A percentile compares a stretch with the other conserved stretches of the same genome.
Conservation (phyloP, 2,113 vertebrate species). For the Merops nubicus region DNA sequence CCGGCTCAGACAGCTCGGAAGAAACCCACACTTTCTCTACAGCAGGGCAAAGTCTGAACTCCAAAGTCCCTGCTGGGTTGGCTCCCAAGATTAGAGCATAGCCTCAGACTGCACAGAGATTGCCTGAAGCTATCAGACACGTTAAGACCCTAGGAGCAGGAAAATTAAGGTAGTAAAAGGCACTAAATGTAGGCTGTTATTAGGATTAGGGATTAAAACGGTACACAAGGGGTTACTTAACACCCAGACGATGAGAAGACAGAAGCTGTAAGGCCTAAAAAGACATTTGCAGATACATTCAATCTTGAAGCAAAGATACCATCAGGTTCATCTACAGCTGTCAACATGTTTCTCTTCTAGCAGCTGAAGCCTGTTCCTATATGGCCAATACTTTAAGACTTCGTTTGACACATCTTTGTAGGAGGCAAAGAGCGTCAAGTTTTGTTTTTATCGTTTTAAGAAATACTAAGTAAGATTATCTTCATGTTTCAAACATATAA, state of each 20-base stretch:
- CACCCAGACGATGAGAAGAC: not conserved
- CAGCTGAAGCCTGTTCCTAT: not conserved
- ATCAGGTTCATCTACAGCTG: not conserved
- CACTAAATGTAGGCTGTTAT: not conserved
- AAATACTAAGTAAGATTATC: constrained; percentile 26
- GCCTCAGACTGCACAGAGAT: not conserved
- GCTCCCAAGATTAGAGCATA: not conserved
- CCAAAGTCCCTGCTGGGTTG: not conserved
- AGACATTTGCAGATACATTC: not conserved
- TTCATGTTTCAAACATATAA: not conserved
- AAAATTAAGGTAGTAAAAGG: not conserved
- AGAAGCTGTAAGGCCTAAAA: not conserved
- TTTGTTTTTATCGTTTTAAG: not conserved
- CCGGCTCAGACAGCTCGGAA: not conserved
- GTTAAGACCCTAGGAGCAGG: not conserved
- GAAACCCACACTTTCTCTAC: not conserved
- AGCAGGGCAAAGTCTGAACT: not conserved
- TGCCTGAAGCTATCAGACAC: not conserved
- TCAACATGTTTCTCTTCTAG: not conserved
- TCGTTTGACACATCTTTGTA: not conserved
- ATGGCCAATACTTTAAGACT: not conserved
- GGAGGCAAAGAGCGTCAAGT: not conserved
- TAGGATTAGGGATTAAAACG: constrained; percentile 26
- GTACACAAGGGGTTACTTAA: constrained; percentile 4
- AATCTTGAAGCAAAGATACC: not conserved